Conservation (phyloP, 2,888 invertebrate species). For the Congeria kusceri region DNA sequence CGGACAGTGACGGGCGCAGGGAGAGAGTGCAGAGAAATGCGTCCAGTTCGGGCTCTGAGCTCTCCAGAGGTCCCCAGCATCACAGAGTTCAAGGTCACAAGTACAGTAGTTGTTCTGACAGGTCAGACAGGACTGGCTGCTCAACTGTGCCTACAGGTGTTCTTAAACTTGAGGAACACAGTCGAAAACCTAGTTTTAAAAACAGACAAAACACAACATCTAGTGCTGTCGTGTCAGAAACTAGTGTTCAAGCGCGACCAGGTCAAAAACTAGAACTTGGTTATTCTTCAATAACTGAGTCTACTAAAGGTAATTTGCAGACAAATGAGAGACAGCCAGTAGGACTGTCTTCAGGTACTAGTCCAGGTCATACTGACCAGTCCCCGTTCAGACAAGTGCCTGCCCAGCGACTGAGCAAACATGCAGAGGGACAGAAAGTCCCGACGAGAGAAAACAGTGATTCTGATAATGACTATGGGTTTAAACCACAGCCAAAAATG, state of each 20-base stretch:
- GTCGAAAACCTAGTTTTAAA: background rate
- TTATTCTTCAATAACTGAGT: too few relatives aligned
- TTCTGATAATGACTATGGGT: background rate
- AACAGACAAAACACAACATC: background rate
- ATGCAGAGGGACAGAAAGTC: too few relatives aligned
- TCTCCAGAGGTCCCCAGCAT: background rate
- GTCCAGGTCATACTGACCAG: too few relatives aligned
- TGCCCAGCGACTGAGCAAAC: background rate
- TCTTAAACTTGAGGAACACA: background rate
- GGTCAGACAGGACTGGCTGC: background rate
- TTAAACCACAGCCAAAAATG: background rate
- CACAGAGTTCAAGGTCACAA: slow-evolving; percentile 6
- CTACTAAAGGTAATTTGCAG: too few relatives aligned
- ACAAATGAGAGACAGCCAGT: too few relatives aligned
- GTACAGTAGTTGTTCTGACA: background rate
- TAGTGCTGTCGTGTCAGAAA: background rate
- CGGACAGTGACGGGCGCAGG: slow-evolving; percentile 38
- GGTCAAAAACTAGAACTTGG: too few relatives aligned
- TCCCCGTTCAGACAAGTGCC: background rate
- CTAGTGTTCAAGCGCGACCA: too few relatives aligned
- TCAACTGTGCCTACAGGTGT: background rate
- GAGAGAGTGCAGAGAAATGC: slow-evolving; percentile 48
- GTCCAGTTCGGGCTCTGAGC: slow-evolving; percentile 51
- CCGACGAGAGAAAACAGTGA: background rate
- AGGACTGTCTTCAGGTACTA: too few relatives aligned